phyloP scores from a whole-genome alignment of 2,888 invertebrate species.

The Hartigia nigra region DNA sequence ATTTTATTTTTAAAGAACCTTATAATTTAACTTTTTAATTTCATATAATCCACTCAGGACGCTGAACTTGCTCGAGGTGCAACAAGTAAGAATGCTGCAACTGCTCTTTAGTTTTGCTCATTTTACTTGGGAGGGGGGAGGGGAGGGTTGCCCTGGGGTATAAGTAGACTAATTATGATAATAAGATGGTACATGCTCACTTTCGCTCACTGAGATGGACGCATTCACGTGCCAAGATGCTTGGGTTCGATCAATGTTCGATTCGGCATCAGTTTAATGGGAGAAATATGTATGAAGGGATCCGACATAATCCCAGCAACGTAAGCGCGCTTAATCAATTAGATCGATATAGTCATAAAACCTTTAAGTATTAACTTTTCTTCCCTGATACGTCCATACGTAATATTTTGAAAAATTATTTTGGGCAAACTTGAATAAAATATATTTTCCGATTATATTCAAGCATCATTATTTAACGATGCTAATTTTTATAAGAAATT shows the following conservation, averaged over 20 bases:
- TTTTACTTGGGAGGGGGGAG: too few species aligned
- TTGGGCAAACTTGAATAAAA: background rate
- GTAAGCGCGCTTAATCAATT: background rate
- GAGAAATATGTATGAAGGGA: background rate
- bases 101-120: background rate
- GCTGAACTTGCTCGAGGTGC: background rate
- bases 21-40: background rate
- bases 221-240: slow-evolving; percentile 9
- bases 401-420: background rate
- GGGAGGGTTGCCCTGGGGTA: slow-evolving; percentile 4
- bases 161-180: slow-evolving; percentile 21
- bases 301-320: background rate
- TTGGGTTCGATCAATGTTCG: slow-evolving; percentile 11
- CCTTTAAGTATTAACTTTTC: background rate
- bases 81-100: background rate
- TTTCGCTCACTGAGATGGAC: slow-evolving; percentile 1
- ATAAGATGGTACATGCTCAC: slow-evolving; percentile 23
- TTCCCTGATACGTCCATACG: background rate
- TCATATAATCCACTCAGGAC: background rate
- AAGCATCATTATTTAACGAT: background rate
- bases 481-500: background rate
- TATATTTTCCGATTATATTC: background rate
- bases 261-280: slow-evolving; percentile 12
- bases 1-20: background rate
- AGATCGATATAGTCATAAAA: background rate